Evolutionary conservation across 2,113 vertebrate species (phyloP).

Genomic region (Mionectes macconnelli): DNA sequence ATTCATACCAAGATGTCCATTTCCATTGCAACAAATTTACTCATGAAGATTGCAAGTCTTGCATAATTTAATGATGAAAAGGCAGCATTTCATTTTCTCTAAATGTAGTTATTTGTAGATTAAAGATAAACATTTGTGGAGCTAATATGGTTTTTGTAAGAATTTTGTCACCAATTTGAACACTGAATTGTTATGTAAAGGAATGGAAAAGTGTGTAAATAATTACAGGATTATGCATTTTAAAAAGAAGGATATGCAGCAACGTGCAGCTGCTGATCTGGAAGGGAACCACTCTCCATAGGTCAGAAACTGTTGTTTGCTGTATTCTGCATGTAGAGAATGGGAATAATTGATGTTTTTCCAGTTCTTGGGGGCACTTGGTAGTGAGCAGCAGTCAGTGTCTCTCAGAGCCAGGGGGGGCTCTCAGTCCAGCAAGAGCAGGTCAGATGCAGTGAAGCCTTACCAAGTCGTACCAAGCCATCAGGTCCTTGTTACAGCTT

Average conservation of each 20-base stretch:
- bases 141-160: neutral
- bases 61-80: constrained; percentile 58
- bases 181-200: neutral
- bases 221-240: neutral
- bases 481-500: neutral
- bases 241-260: neutral
- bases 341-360: neutral
- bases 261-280: neutral
- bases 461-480: no score
- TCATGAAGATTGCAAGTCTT: constrained; percentile 45
- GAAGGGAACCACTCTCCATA: neutral
- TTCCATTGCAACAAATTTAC: constrained; percentile 43
- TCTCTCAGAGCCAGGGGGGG: neutral
- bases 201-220: constrained; percentile 9
- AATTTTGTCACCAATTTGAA: constrained; percentile 37
- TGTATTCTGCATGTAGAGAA: neutral
- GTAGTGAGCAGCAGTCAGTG: neutral
- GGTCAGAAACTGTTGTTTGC: neutral
- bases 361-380: neutral
- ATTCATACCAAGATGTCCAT: constrained; percentile 67
- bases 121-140: constrained; percentile 52
- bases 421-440: neutral
- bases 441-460: neutral
- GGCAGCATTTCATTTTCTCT: constrained; percentile 41
- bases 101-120: constrained; percentile 56